phyloP scores from a whole-genome alignment of 2,113 vertebrate species.

The Vidua chalybeata region DNA sequence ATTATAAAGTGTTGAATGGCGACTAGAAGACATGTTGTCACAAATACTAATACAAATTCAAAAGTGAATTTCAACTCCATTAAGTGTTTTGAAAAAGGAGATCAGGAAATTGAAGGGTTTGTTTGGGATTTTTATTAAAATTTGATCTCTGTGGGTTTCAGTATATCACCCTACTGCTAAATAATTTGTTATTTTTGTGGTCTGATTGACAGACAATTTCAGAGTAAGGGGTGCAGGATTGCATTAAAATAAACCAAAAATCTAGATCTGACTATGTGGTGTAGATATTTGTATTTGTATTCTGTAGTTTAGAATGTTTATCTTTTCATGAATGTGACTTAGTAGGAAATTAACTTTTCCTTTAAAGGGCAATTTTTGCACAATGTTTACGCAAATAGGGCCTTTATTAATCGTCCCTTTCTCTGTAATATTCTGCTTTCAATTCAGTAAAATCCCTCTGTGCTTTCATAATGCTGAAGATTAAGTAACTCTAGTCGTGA shows the following conservation, averaged over 20 bases:
- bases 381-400: conserved; percentile 10
- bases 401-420: neutral
- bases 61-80: neutral
- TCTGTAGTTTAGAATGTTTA: neutral
- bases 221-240: neutral
- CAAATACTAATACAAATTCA: neutral
- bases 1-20: neutral
- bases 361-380: conserved; percentile 28
- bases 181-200: neutral
- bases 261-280: neutral
- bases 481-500: conserved; percentile 2
- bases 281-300: neutral
- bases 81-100: neutral
- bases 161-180: neutral
- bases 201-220: neutral
- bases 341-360: conserved; percentile 42
- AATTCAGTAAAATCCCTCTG: conserved; percentile 8
- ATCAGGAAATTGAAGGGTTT: neutral
- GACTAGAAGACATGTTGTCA: neutral
- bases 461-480: conserved; percentile 20
- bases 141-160: neutral
- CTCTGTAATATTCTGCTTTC: conserved; percentile 2
- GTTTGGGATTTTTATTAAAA: neutral
- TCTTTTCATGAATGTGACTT: neutral
- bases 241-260: neutral